Conservation (phyloP, 2,113 vertebrate species). For the Phylloscopus trochiloides region DNA sequence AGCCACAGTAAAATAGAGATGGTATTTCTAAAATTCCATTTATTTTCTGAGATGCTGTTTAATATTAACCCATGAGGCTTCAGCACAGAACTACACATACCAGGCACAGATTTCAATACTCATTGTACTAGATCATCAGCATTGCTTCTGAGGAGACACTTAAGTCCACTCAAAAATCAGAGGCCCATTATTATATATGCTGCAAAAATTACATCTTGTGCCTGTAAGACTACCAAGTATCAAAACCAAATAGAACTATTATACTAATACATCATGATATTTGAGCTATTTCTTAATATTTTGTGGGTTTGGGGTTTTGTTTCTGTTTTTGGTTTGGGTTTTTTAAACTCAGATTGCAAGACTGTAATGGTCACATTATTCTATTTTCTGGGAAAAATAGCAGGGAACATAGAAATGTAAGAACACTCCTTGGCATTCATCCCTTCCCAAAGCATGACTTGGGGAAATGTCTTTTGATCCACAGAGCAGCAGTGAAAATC, state of each 20-base stretch:
- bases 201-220: background rate
- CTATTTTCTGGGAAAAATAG: background rate
- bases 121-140: background rate
- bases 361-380: background rate
- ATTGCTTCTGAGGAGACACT: background rate
- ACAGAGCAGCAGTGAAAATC: background rate
- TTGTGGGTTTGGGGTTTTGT: background rate
- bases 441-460: background rate
- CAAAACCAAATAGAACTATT: background rate
- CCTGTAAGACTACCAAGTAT: background rate
- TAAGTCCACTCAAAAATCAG: background rate
- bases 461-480: background rate
- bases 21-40: background rate
- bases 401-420: background rate
- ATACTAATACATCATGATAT: background rate
- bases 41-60: background rate
- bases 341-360: background rate
- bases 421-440: background rate
- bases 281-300: background rate
- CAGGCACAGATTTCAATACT: background rate
- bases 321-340: background rate
- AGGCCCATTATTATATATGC: rapidly evolving
- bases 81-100: background rate
- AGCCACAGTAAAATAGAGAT: background rate
- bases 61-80: background rate